A percentile compares a stretch with the other conserved stretches of the same genome.
These are phyloP conservation scores for Brenthis hecate DNA, from an alignment of 2,888 invertebrate species.

Conservation along the genomic window DNA sequence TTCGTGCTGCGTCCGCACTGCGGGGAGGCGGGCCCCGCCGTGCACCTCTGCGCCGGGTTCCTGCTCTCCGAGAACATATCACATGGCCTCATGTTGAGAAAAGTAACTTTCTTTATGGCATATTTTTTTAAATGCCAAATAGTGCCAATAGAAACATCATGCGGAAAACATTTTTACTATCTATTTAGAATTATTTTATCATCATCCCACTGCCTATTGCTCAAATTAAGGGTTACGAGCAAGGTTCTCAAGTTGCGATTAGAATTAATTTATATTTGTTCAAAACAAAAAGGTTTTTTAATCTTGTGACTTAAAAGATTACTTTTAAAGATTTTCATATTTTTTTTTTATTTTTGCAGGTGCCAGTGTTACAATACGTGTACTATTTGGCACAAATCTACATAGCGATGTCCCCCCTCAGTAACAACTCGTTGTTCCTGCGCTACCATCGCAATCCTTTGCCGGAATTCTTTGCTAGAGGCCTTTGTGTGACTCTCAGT, in stretches of 20 bases:
- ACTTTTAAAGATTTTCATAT: background rate
- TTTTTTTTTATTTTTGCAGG: conserved; percentile 74
- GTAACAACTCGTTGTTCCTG: conserved; percentile 98
- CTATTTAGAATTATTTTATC: too few relatives aligned
- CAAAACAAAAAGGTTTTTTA: too few relatives aligned
- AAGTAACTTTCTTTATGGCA: conserved; percentile 78
- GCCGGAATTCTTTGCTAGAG: conserved; percentile 97
- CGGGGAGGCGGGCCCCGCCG: conserved; percentile 98
- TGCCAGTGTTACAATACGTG: conserved; percentile 98
- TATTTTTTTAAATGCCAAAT: background rate
- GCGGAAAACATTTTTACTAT: too few relatives aligned
- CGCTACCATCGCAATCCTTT: conserved; percentile 99
- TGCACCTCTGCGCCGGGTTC: conserved; percentile 97
- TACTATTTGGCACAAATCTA: conserved; percentile 99
- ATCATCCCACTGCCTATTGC: too few relatives aligned
- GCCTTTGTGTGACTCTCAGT: conserved; percentile 95
- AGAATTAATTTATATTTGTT: too few relatives aligned
- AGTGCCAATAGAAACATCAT: too few relatives aligned
- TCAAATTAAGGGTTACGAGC: too few relatives aligned
- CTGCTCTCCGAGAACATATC: conserved; percentile 99
- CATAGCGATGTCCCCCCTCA: conserved; percentile 99
- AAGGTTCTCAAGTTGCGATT: too few relatives aligned
- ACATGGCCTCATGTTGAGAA: conserved; percentile 96
- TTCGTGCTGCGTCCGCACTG: conserved; percentile 98
- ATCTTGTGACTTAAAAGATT: background rate